phyloP scores from a whole-genome alignment of 2,113 vertebrate genomes.

The Girardinichthys multiradiatus region DNA sequence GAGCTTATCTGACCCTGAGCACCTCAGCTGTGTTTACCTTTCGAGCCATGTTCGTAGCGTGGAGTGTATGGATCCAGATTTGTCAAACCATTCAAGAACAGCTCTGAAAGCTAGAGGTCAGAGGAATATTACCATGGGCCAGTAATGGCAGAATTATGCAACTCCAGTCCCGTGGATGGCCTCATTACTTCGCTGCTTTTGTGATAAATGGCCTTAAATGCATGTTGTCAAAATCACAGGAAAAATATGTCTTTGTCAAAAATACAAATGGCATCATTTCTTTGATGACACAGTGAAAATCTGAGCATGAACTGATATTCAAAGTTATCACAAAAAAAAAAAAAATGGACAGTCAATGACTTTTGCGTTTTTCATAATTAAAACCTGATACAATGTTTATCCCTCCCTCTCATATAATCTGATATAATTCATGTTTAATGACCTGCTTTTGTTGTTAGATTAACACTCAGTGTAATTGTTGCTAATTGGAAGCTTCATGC shows the following conservation, averaged over 20 bases:
- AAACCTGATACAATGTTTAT: not conserved
- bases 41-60: conserved; percentile 32
- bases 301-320: conserved; percentile 33
- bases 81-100: conserved; percentile 77
- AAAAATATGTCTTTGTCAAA: conserved; percentile 73
- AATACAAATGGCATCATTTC: conserved; percentile 76
- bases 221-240: conserved; percentile 75
- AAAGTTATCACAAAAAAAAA: too few relatives aligned
- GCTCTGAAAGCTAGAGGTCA: conserved; percentile 80
- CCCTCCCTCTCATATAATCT: conserved; percentile 46
- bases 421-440: conserved; percentile 87
- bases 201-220: conserved; percentile 78
- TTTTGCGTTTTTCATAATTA: not conserved
- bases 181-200: conserved; percentile 71
- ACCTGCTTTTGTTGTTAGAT: conserved; percentile 86
- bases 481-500: conserved; percentile 90
- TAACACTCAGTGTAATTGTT: conserved; percentile 93
- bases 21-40: conserved; percentile 47
- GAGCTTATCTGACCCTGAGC: conserved; percentile 58
- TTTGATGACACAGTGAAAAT: conserved; percentile 20
- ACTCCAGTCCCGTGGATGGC: conserved; percentile 68
- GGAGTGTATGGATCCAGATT: conserved; percentile 50
- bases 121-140: conserved; percentile 78
- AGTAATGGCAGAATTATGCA: conserved; percentile 82
- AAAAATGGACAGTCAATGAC: too few relatives aligned